Evolutionary conservation across 2,888 invertebrate species (phyloP), one percentile per base, ranked within the genome.

Genomic region (Alentia gelatinosa): DNA sequence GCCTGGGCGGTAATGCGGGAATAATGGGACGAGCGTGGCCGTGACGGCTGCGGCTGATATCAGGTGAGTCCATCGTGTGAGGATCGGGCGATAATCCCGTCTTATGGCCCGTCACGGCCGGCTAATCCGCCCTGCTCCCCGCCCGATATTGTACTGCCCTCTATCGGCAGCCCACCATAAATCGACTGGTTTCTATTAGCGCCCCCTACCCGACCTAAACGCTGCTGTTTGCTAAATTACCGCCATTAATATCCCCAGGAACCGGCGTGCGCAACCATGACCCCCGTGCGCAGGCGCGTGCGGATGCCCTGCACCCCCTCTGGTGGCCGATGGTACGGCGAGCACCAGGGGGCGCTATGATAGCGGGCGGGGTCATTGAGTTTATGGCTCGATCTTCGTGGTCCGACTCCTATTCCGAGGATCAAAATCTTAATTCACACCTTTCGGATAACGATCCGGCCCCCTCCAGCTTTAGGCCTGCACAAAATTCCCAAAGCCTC

Each of bases 371-470:
- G 79, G 86, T 47, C 50, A 86, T 26, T 86, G 50, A 15, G 30
- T 86, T 86, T 86, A 86, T 50, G 42, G 86, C 30, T 3, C 26
- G 26, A 42, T 86, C 50, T 42, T 23, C 86, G 86, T 86, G 86
- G 86, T 33, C 50, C 7, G 86, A 86, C 86, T 86, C 86, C 47
- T 42, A 86, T 50, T 86, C 33, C 50, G 33, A 47, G 86, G 86
- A 86, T 86, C 86, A 86, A 42, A 47, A 47, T 86, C 86, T 86
- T 86, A 86, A 86, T 86, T 86, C 86, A 33, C 86, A 39, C 79
- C 37, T 39, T 79, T 35, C 15, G 79, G 37, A 79, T 79, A 79
- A 79, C 79, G 79, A 35, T 37, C 79, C 79, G 79, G 39, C 79
- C n/a, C 19, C 12, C 15, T 39, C 23, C 79, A 79, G 37, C 79